These are phyloP conservation scores for Aphidius gifuensis DNA, from an alignment of 1,140 invertebrate genomes.

Conservation along the genomic window DNA sequence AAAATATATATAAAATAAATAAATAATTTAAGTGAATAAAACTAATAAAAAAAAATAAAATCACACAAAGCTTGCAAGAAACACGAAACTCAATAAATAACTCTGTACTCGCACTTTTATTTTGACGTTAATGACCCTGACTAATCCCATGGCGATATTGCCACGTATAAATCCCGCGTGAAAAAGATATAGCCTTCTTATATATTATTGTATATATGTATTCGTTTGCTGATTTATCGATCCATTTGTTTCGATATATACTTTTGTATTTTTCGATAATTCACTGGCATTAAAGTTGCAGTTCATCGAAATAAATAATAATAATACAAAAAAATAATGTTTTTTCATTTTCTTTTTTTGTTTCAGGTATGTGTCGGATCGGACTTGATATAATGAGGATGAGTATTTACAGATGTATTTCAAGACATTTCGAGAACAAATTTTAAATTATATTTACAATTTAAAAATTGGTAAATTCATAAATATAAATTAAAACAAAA, in stretches of 20 bases:
- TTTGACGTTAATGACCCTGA: slow-evolving; percentile 15
- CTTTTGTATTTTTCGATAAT: slow-evolving; percentile 19
- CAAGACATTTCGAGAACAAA: slow-evolving; percentile 31
- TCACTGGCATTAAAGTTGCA: slow-evolving; percentile 16
- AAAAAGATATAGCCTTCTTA: slow-evolving; percentile 19
- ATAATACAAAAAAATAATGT: too few species aligned
- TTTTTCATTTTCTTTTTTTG: slow-evolving; percentile 21
- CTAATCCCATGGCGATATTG: slow-evolving; percentile 55
- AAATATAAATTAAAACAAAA: too few species aligned
- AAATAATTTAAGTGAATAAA: too few species aligned
- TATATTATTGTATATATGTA: slow-evolving; percentile 4
- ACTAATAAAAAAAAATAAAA: too few species aligned
- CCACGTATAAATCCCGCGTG: slow-evolving; percentile 51
- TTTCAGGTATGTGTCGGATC: slow-evolving; percentile 50
- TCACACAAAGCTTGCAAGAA: too few species aligned
- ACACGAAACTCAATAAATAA: too few species aligned
- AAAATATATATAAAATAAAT: too few species aligned
- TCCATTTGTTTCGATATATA: slow-evolving; percentile 23
- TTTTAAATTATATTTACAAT: background rate
- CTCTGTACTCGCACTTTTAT: too few species aligned
- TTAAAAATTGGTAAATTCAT: too few species aligned
- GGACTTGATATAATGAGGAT: slow-evolving; percentile 14
- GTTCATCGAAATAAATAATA: too few species aligned
- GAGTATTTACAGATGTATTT: background rate
- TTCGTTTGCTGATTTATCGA: slow-evolving; percentile 42